Evolutionary conservation across 1,140 invertebrate genomes (phyloP).

Genomic region (Listronotus oregonensis): DNA sequence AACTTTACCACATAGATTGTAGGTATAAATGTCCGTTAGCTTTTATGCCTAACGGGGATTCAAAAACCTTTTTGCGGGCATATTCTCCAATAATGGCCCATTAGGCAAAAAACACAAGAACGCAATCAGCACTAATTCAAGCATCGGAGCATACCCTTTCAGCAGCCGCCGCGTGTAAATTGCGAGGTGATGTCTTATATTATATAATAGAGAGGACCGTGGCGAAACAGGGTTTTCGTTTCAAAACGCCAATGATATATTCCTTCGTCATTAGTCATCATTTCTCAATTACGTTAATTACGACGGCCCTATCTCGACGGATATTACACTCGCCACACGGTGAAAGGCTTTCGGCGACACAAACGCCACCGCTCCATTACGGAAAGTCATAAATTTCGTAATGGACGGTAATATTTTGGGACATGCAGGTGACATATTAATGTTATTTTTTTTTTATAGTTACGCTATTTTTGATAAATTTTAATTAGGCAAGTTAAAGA

Average conservation of each 20-base stretch:
- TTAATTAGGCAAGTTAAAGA: no score
- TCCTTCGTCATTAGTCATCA: conserved; percentile 49
- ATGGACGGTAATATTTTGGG: conserved; percentile 12
- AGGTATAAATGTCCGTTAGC: no score
- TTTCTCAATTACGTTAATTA: conserved; percentile 46
- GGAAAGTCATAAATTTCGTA: conserved; percentile 22
- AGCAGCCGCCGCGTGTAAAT: conserved; percentile 32
- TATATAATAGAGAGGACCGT: conserved; percentile 40
- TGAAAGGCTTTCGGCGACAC: conserved; percentile 20
- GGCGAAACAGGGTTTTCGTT: conserved; percentile 46
- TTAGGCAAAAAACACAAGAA: conserved; percentile 38
- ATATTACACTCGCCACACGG: conserved; percentile 13
- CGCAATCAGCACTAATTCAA: conserved; percentile 35
- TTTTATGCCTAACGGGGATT: background rate
- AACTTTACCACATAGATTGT: no score
- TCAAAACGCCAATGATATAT: conserved; percentile 48
- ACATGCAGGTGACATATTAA: conserved; percentile 12
- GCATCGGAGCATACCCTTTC: conserved; percentile 32
- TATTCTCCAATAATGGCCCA: conserved; percentile 33
- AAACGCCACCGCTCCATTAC: conserved; percentile 10
- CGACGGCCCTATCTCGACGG: conserved; percentile 25
- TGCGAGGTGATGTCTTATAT: conserved; percentile 42
- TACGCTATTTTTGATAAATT: no score
- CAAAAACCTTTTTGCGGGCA: conserved; percentile 14
- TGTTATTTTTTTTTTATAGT: background rate